Percentiles rank a stretch among this genome's conserved stretches.
Evolutionary conservation across 2,888 invertebrate genomes (phyloP).

Genomic region (Harpalus rubripes): DNA sequence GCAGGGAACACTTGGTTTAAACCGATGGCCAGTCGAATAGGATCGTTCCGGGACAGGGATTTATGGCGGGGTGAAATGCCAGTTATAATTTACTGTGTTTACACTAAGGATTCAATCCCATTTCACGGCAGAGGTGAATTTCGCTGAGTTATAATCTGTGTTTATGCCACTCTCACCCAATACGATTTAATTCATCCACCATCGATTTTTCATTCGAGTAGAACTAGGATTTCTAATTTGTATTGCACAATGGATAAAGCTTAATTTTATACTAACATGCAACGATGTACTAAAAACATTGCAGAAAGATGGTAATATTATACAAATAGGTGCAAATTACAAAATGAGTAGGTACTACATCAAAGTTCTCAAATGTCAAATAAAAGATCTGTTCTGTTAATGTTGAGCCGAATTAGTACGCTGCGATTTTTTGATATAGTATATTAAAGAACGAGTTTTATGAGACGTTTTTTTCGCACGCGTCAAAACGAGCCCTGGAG

Average conservation of each 20-base stretch:
- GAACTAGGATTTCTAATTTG: no score
- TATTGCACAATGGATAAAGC: no score
- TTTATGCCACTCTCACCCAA: background rate
- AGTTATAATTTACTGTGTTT: conserved; percentile 40
- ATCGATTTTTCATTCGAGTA: background rate
- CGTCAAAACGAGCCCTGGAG: no score
- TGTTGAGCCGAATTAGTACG: no score
- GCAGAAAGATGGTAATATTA: background rate
- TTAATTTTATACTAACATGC: no score
- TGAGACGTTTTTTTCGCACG: no score
- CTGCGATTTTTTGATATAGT: no score
- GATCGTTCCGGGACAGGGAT: conserved; percentile 6
- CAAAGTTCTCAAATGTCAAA: no score
- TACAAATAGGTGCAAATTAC: background rate
- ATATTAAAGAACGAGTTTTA: no score
- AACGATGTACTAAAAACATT: no score
- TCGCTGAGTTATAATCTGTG: conserved; percentile 40
- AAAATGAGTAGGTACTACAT: no score
- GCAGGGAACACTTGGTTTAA: background rate
- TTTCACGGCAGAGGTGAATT: conserved; percentile 29
- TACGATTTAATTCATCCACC: background rate
- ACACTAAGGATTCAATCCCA: conserved; percentile 37
- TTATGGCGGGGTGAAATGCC: conserved; percentile 12
- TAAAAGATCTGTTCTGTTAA: no score
- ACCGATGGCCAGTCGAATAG: conserved; percentile 42